Evolutionary conservation across 2,797 vertebrate genomes (phyloP).

Genomic region (Acipenser ruthenus): DNA sequence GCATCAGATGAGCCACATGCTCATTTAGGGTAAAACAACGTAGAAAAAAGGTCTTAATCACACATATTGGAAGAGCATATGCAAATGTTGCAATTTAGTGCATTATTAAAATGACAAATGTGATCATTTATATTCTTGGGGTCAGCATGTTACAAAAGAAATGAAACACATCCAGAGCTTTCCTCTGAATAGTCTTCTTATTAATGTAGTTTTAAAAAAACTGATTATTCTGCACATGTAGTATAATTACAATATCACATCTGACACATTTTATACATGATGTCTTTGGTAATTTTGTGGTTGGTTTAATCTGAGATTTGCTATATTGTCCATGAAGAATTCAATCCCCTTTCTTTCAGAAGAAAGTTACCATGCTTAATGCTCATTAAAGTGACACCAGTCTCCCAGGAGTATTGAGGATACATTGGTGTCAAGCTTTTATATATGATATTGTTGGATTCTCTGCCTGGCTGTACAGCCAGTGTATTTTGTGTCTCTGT

Average conservation of each 20-base stretch:
- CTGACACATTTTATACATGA: slow-evolving; percentile 43
- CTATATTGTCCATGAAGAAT: neutral
- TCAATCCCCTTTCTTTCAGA: neutral
- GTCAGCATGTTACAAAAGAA: no score
- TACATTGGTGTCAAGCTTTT: neutral
- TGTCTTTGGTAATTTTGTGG: slow-evolving; percentile 63
- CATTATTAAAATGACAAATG: no score
- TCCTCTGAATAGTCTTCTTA: no score
- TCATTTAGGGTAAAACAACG: no score
- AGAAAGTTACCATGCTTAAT: neutral
- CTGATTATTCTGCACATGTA: slow-evolving; percentile 27
- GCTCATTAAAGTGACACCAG: neutral
- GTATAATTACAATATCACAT: slow-evolving; percentile 33
- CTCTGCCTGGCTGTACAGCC: neutral
- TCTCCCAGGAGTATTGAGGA: neutral
- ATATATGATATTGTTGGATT: neutral
- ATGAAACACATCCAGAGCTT: no score
- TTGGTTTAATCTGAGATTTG: slow-evolving; percentile 43
- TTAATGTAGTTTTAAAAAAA: no score
- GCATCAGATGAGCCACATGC: no score
- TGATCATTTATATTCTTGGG: no score
- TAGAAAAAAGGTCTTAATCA: no score
- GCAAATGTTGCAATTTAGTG: no score
- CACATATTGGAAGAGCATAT: no score
- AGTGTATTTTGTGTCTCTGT: neutral